Percentiles rank a stretch among this genome's conserved stretches.
phyloP scores from a whole-genome alignment of 2,888 invertebrate genomes.

The Drosophila mayaguana region DNA sequence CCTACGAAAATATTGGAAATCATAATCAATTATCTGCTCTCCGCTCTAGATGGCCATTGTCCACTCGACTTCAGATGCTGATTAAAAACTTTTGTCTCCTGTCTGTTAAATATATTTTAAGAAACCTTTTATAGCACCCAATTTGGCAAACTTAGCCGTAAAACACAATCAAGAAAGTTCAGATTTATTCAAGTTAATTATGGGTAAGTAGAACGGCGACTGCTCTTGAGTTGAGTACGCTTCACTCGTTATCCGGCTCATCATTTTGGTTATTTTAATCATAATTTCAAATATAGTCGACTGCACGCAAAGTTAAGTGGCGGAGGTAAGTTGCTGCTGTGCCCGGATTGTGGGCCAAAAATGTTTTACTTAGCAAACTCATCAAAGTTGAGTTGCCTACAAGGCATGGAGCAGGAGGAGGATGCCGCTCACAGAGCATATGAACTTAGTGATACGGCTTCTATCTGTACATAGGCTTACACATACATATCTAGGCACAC shows the following conservation, averaged over 20 bases:
- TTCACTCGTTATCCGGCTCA: constrained; percentile 41
- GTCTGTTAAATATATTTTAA: neutral
- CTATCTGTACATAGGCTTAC: constrained; percentile 1
- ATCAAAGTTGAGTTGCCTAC: constrained; percentile 68
- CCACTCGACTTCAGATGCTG: no score
- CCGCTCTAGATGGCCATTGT: no score
- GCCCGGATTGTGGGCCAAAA: constrained; percentile 17
- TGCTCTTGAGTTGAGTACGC: constrained; percentile 7
- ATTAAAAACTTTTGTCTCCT: neutral
- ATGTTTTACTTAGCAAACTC: constrained; percentile 65
- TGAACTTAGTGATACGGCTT: constrained; percentile 11
- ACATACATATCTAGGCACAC: neutral
- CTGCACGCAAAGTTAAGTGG: constrained; percentile 36
- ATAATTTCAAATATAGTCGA: constrained; percentile 59
- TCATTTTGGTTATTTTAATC: constrained; percentile 71
- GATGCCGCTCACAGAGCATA: constrained; percentile 2
- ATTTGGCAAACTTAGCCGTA: neutral
- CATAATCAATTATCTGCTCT: no score
- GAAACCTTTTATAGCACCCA: neutral
- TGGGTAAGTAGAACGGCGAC: neutral
- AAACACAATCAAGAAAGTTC: neutral
- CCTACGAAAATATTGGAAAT: no score
- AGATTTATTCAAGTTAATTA: constrained; percentile 5
- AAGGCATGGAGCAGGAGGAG: constrained; percentile 3
- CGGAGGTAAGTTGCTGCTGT: constrained; percentile 29